A percentile compares a stretch with the other conserved stretches of the same genome.
Conservation (phyloP, 1,140 invertebrate species). For the Meteorus sp. region DNA sequence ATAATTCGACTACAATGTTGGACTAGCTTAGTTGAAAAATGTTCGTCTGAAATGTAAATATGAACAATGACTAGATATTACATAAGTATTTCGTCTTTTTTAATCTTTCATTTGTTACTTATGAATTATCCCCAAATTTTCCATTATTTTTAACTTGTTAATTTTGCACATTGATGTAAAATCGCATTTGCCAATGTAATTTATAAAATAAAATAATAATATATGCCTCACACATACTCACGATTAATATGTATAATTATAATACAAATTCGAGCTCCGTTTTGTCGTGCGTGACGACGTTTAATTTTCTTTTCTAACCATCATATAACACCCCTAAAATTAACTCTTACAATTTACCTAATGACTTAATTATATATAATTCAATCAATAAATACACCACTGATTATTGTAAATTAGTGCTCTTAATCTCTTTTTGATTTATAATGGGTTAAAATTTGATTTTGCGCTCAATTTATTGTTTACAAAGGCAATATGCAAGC, state of each 20-base stretch:
- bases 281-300: slow-evolving; percentile 29
- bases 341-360: slow-evolving; percentile 41
- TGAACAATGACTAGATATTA: slow-evolving; percentile 46
- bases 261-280: slow-evolving; percentile 38
- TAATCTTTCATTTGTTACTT: no score
- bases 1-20: slow-evolving; percentile 37
- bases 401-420: slow-evolving; percentile 20
- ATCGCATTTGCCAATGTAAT: not conserved
- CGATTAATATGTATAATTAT: slow-evolving; percentile 35
- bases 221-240: slow-evolving; percentile 22
- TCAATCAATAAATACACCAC: slow-evolving; percentile 15
- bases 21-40: slow-evolving; percentile 46
- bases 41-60: slow-evolving; percentile 38
- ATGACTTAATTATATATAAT: slow-evolving; percentile 33
- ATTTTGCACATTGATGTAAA: not conserved
- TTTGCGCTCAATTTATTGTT: slow-evolving; percentile 55
- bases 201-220: not conserved
- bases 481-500: slow-evolving; percentile 49
- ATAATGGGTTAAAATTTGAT: slow-evolving; percentile 54
- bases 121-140: no score
- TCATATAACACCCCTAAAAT: slow-evolving; percentile 36
- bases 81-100: no score
- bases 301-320: slow-evolving; percentile 26
- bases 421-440: slow-evolving; percentile 31
- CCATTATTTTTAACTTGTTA: no score